Conservation (phyloP, 2,888 invertebrate genomes). For the Halocaridina rubra region DNA sequence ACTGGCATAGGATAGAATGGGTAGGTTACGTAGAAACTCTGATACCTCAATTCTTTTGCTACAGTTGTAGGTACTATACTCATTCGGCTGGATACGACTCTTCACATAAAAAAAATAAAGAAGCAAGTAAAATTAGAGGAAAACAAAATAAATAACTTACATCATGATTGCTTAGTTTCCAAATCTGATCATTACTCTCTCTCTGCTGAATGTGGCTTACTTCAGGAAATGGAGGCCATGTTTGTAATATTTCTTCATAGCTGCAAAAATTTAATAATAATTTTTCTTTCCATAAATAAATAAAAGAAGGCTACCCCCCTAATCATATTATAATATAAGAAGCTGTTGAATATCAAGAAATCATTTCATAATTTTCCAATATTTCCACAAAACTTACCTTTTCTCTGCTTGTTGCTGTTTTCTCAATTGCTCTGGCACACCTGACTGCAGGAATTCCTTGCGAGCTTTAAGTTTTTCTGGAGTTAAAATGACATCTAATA, state of each 20-base stretch:
- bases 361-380: too few relatives aligned
- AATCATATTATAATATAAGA: too few relatives aligned
- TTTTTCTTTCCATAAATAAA: background rate
- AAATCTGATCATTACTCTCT: background rate
- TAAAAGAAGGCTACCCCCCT: too few relatives aligned
- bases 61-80: too few relatives aligned
- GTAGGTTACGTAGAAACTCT: too few relatives aligned
- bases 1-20: too few relatives aligned
- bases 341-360: too few relatives aligned
- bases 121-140: too few relatives aligned
- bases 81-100: too few relatives aligned
- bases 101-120: too few relatives aligned
- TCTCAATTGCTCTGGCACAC: slow-evolving; percentile 76
- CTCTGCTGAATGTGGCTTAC: slow-evolving; percentile 48
- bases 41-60: too few relatives aligned
- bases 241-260: slow-evolving; percentile 13
- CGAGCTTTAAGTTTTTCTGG: slow-evolving; percentile 70
- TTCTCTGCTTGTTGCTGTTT: slow-evolving; percentile 68
- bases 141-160: too few relatives aligned
- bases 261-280: background rate
- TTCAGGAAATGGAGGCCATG: slow-evolving; percentile 39
- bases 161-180: slow-evolving; percentile 20
- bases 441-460: slow-evolving; percentile 78
- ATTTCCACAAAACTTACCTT: slow-evolving; percentile 20
- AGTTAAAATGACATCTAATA: slow-evolving; percentile 18